These are phyloP conservation scores for Chaenodraco wilsoni DNA, from an alignment of 2,797 vertebrate genomes.

Conservation along the genomic window DNA sequence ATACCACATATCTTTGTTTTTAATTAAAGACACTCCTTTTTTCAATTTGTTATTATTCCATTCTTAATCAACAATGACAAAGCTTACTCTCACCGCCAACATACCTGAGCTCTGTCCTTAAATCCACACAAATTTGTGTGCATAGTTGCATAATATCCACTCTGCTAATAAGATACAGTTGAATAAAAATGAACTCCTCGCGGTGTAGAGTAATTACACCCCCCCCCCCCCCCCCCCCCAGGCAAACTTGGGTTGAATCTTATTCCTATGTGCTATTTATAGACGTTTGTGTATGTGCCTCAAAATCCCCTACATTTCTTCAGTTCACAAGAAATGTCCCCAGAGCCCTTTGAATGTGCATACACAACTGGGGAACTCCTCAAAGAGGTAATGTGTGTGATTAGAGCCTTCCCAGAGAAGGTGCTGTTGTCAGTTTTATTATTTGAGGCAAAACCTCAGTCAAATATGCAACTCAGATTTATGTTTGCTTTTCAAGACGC, in stretches of 20 bases:
- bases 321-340: constrained; percentile 65
- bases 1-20: neutral
- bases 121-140: constrained; percentile 4
- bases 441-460: neutral
- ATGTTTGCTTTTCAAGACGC: constrained; percentile 34
- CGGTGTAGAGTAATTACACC: constrained; percentile 38
- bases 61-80: neutral
- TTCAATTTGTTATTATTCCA: no score
- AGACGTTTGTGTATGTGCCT: constrained; percentile 48
- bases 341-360: constrained; percentile 57
- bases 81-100: neutral
- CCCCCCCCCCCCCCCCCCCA: constrained; percentile 20
- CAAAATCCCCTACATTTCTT: constrained; percentile 51
- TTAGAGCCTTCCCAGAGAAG: constrained; percentile 53
- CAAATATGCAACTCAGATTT: constrained; percentile 4
- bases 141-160: constrained; percentile 12
- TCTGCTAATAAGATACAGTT: constrained; percentile 27
- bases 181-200: constrained; percentile 40
- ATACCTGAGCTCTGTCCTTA: neutral
- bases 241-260: constrained; percentile 42
- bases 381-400: constrained; percentile 47
- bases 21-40: neutral
- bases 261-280: constrained; percentile 59
- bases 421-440: constrained; percentile 15
- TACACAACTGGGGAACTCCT: constrained; percentile 41